Evolutionary conservation across 2,797 vertebrate species (phyloP), one percentile per base, ranked within the genome.

Genomic region (Gallinago stenura): DNA sequence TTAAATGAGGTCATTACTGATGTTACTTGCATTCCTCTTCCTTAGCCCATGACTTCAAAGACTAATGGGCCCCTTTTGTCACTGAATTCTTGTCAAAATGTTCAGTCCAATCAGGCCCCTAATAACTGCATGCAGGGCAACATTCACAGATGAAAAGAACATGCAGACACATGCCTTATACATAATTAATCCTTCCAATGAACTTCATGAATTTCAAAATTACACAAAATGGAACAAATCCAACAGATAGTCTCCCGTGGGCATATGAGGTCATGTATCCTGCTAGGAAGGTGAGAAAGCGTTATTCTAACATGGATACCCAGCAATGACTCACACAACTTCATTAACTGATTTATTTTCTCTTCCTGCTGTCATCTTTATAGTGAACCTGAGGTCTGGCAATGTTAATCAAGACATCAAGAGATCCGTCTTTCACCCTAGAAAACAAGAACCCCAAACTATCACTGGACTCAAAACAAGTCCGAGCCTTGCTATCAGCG

Each of bases 1-100:
- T 93, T 95, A 96, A 96, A 95, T 90, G 95, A 96, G 96, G 94
- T 95, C 95, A 91, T 97, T 96, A 96, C 88, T 91, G 95, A 96
- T 96, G 93, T 92, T 96, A 48, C 94, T 91, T 77, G 88, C 80
- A 94, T 93, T 97, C 89, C 87, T 85, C 87, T 95, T 96, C 92
- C 77, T 92, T 83, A 93, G 93, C 89, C 93, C 89, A 68, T 15
- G 78, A 93, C 96, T 97, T 96, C 96, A 97, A 95, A 97, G 95
- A 92, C 56, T 90, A 92, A 93, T 46, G 62, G 94, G 87, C 93
- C 95, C 66, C 91, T 95, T 97, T 96, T 95, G 95, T 96, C 96
- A 95, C 91, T 95, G 96, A 95, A 79, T 95, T 88, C 94, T 96
- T 96, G 96, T 95, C 95, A 95, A 97, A 96, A 90, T 41, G 88